phyloP scores from a whole-genome alignment of 2,797 vertebrate genomes.

The Poliocrania exsul region DNA sequence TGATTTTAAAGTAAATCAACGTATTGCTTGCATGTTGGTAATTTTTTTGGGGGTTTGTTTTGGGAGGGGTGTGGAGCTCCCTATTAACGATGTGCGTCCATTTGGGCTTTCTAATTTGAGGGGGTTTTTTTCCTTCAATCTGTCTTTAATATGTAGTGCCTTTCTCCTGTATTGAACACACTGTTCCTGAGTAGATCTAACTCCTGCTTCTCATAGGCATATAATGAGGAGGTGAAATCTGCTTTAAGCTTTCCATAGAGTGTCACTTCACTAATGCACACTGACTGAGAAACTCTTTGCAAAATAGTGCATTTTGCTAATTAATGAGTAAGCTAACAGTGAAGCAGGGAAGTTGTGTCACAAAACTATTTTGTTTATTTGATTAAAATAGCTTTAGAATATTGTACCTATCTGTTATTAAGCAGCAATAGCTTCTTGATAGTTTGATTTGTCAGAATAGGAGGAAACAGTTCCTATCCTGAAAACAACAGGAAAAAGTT shows the following conservation, averaged over 20 bases:
- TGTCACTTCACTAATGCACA: slow-evolving; percentile 55
- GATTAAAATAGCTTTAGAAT: neutral
- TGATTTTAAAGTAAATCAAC: slow-evolving; percentile 75
- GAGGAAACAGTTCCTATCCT: neutral
- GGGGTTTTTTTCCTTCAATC: neutral
- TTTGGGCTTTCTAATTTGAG: slow-evolving; percentile 73
- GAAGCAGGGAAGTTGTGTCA: neutral
- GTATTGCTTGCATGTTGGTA: slow-evolving; percentile 80
- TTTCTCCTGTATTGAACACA: slow-evolving; percentile 8
- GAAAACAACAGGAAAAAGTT: neutral
- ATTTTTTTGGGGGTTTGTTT: slow-evolving; percentile 28
- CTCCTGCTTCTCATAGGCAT: slow-evolving; percentile 42
- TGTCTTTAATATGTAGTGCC: slow-evolving; percentile 36
- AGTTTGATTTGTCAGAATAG: neutral
- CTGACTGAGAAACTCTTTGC: slow-evolving; percentile 33
- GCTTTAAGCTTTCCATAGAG: slow-evolving; percentile 32
- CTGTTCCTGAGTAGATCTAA: slow-evolving; percentile 46
- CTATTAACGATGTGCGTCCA: slow-evolving; percentile 69
- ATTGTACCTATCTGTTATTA: neutral
- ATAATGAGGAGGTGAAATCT: slow-evolving; percentile 38
- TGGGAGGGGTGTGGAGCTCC: slow-evolving; percentile 70
- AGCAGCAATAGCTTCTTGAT: neutral
- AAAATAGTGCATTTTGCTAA: slow-evolving; percentile 42
- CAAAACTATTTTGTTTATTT: neutral
- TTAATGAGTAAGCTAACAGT: slow-evolving; percentile 42